Base-by-base conservation (phyloP, 2,797 vertebrate genomes). In the Notoglanidium macrostoma region DNA sequence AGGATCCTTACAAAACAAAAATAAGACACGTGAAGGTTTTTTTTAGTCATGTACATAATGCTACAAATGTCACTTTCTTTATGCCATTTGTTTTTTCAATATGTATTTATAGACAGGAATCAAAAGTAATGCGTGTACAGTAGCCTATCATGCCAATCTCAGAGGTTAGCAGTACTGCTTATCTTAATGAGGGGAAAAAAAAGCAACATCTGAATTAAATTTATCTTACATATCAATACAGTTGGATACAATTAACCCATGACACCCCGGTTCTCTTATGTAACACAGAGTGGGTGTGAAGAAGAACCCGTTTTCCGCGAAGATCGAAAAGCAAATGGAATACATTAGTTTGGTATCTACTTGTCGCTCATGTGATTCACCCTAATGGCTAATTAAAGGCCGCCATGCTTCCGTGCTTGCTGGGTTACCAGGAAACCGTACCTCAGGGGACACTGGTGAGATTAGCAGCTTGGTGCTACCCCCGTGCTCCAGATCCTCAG, bases 321-420 rank as follows among this genome's bases (percentile, higher is more conserved):
- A 88, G 85, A 70, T 74, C 82, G 40, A 59, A 72, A 85, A 15
- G 76, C 12, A 87, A 72, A 85, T 68, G 29, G 79, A 79, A 59
- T 67, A 70, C 35, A 9, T 85, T 65, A 85, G 72, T 73, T 88
- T 79, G 70, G 49, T 57, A 83, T 87, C 86, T 67, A 76, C 80
- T 87, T 77, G 59, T 67, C 29, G 26, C 72, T 82, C 85, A 79
- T 90, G 86, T 85, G 90, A 90, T 89, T 93, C 88, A 87, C 87
- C 85, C 88, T 88, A 90, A 89, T 86, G 87, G 90, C 91, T 92
- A 92, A 92, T 92, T 91, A 92, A 87, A 92, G 86, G 87, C 80
- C 90, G 3, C 10, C 17, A 91, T 88, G 84, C 88, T 90, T 76
- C 49, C 49, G 0, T 87, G 90, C 92, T 88, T 88, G 84, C 90